These are phyloP conservation scores for Laticauda colubrina DNA, from an alignment of 2,113 vertebrate species.

Conservation along the genomic window DNA sequence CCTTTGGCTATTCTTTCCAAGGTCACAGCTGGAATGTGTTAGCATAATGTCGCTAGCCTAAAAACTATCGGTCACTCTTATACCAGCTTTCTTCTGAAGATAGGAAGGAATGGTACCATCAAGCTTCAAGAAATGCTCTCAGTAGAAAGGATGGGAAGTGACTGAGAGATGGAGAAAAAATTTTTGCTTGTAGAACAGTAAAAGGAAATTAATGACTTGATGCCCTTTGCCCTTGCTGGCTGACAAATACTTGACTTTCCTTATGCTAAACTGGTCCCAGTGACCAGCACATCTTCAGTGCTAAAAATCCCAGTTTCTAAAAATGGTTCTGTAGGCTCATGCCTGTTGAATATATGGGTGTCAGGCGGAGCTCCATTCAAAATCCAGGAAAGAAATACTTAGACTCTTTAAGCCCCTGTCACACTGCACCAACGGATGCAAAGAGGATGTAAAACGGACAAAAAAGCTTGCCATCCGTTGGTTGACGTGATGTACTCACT, in stretches of 20 bases:
- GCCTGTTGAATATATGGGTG: background rate
- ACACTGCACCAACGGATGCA: too few species aligned
- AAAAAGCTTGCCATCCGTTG: too few species aligned
- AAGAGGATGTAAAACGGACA: too few species aligned
- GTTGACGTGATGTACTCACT: too few species aligned
- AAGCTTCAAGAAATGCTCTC: background rate
- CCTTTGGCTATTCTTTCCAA: background rate
- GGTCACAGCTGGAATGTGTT: background rate
- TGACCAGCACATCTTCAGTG: background rate
- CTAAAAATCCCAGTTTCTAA: background rate
- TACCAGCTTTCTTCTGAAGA: background rate
- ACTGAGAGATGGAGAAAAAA: background rate
- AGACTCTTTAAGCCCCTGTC: too few species aligned
- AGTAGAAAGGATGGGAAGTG: background rate
- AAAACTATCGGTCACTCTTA: background rate
- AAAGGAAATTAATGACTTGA: background rate
- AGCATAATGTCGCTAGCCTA: background rate
- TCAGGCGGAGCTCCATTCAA: too few species aligned
- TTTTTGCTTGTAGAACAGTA: background rate
- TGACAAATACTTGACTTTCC: background rate
- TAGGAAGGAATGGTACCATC: background rate
- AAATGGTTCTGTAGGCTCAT: background rate
- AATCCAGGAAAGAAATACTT: too few species aligned
- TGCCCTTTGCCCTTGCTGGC: background rate
- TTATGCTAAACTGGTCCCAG: background rate